phyloP scores from a whole-genome alignment of 2,797 vertebrate species.

The Danio albolineatus region DNA sequence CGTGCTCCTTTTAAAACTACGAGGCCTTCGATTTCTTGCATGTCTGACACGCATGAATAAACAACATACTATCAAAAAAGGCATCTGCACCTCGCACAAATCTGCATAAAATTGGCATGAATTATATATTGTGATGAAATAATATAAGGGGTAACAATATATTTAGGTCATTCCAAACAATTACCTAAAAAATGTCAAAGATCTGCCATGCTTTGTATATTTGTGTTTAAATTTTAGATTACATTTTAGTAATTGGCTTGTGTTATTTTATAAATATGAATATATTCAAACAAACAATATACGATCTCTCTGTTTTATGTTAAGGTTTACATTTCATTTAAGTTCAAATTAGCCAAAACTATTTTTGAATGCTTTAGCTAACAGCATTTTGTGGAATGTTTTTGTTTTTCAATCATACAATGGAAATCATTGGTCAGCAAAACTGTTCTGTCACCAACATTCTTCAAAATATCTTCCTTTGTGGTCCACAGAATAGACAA shows the following conservation, averaged over 20 bases:
- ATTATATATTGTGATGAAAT: background rate
- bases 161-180: background rate
- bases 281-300: too few relatives aligned
- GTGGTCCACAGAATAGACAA: background rate
- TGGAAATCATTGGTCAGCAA: background rate
- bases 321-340: background rate
- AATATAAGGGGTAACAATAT: background rate
- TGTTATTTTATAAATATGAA: too few relatives aligned
- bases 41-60: background rate
- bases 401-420: background rate
- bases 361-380: background rate
- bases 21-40: constrained; percentile 14
- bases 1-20: background rate
- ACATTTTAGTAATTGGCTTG: too few relatives aligned
- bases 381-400: background rate
- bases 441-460: background rate
- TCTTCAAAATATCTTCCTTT: background rate
- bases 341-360: background rate
- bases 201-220: too few relatives aligned
- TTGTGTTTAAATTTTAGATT: background rate
- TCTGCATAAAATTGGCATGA: background rate
- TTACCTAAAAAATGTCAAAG: background rate
- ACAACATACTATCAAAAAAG: background rate
- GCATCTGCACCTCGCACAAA: background rate
- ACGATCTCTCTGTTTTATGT: too few relatives aligned